Evolutionary conservation across 2,113 vertebrate genomes (phyloP).

Genomic region (Pedionomus torquatus): DNA sequence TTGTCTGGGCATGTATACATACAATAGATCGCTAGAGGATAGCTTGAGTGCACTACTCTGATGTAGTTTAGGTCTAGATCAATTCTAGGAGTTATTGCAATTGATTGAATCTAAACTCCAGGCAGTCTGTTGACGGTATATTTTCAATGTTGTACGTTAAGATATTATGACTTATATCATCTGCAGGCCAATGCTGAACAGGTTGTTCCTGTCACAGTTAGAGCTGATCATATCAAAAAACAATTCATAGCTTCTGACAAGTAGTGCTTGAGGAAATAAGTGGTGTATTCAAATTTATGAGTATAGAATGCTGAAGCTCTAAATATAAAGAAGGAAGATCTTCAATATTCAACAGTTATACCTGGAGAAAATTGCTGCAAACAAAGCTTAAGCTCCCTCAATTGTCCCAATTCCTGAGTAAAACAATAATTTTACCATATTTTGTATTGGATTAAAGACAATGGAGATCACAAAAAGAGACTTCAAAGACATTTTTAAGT

Average conservation of each 20-base stretch:
- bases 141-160: background rate
- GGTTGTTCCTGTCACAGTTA: background rate
- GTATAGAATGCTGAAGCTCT: background rate
- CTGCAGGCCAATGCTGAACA: background rate
- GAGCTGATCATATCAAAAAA: background rate
- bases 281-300: background rate
- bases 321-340: background rate
- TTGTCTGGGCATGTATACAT: too few species aligned
- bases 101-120: background rate
- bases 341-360: background rate
- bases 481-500: background rate
- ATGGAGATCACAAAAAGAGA: background rate
- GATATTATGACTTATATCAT: background rate
- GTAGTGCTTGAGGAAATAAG: background rate
- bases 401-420: background rate
- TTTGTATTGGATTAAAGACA: background rate
- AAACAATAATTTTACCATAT: background rate
- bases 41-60: background rate
- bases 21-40: background rate
- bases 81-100: background rate
- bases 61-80: background rate
- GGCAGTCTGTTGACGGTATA: background rate
- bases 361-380: background rate
- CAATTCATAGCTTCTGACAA: conserved; percentile 3
- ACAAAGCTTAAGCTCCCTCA: background rate